phyloP scores from a whole-genome alignment of 2,888 invertebrate species.

The Polyommatus icarus region DNA sequence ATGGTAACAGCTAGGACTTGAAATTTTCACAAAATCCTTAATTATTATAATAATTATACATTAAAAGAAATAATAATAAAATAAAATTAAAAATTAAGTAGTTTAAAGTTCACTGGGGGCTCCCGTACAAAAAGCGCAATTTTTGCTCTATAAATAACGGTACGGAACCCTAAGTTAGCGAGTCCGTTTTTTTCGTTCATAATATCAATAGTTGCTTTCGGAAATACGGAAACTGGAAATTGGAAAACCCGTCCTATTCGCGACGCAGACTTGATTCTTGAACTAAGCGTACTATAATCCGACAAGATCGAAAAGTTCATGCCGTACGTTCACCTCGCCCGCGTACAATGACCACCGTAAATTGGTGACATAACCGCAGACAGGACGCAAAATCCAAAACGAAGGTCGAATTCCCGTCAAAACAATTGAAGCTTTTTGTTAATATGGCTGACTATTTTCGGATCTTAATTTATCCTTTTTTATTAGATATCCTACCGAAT shows the following conservation, averaged over 20 bases:
- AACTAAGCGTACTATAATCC: conserved; percentile 55
- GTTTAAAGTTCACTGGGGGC: too few species aligned
- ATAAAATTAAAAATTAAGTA: too few species aligned
- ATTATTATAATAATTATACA: too few species aligned
- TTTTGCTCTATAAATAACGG: too few species aligned
- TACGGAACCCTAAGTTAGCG: too few species aligned
- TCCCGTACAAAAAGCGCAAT: too few species aligned
- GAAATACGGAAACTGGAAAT: conserved; percentile 23
- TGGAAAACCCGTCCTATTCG: conserved; percentile 34
- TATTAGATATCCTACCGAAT: conserved; percentile 42
- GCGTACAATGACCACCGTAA: conserved; percentile 49
- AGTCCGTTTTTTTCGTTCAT: background rate
- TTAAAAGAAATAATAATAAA: too few species aligned
- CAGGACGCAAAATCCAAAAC: conserved; percentile 68
- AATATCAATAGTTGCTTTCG: background rate
- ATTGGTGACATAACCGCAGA: conserved; percentile 61
- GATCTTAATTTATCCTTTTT: conserved; percentile 52
- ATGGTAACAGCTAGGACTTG: too few species aligned
- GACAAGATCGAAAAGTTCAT: conserved; percentile 50
- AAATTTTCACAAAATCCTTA: too few species aligned
- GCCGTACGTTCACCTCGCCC: conserved; percentile 46
- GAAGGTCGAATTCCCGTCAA: conserved; percentile 77
- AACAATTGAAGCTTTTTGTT: conserved; percentile 74
- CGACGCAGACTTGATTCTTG: conserved; percentile 35
- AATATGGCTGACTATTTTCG: conserved; percentile 73